Evolutionary conservation across 2,113 vertebrate species (phyloP), one percentile per base, ranked within the genome.

Genomic region (Marmota monax): DNA sequence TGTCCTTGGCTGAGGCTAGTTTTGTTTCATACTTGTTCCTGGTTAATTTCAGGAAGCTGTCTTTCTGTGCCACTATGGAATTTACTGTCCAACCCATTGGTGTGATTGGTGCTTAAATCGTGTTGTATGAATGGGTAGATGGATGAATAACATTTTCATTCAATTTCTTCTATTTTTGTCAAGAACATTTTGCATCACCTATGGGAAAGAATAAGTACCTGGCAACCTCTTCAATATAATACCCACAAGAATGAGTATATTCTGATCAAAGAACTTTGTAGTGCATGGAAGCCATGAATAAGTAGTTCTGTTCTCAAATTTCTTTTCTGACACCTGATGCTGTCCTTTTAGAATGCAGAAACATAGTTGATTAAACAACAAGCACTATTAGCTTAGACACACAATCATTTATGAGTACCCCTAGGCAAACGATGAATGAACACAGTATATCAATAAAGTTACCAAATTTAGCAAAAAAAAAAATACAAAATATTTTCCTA

Each of bases 321-420:
- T 73, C n/a, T 69, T 93, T 93, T 42, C 29, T 48, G 74, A 70
- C 42, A n/a, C 12, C 18, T 48, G n/a, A 29, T 92, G 37, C 7
- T 89, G 32, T 63, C 29, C 74, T 67, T 95, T 90, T 79, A 4
- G 13, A 84, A 79, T 94, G 34, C 53, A 92, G 32, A 94, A 95
- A 37, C 14, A 2, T 94, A 22, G 9, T 34, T 65, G 53, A 88
- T 82, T 91, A 83, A 76, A 69, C 90, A 96, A 27, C 23, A 80
- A 84, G 42, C 9, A 45, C 61, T 69, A 3, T 70, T 56, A 70
- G 32, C 37, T 8, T 42, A 63, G 39, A 48, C 56, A 74, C n/a
- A 76, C 56, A 78, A 53, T 74, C 86, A 65, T 85, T 91, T 85
- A 89, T 17, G 83, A 84, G 37, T 77, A 72, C 11, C 67, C 5